Evolutionary conservation across 2,888 invertebrate species (phyloP).

Genomic region (Cataglyphis cursor): DNA sequence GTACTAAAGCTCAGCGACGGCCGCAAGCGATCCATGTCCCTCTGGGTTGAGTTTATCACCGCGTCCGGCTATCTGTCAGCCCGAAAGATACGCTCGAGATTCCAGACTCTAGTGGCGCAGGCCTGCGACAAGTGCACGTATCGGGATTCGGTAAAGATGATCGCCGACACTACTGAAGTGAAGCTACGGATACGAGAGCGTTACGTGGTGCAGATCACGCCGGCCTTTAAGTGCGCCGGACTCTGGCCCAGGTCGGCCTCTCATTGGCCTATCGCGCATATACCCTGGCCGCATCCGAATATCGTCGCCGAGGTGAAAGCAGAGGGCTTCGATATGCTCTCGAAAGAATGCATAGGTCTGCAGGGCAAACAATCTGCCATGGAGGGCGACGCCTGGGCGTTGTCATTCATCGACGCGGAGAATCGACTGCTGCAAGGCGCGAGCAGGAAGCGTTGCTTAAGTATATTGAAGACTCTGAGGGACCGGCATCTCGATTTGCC

Average conservation of each 20-base stretch:
- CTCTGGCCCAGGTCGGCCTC: constrained; percentile 98
- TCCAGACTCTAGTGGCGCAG: constrained; percentile 95
- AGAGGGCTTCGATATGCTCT: constrained; percentile 97
- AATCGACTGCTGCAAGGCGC: constrained; percentile 95
- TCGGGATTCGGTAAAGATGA: constrained; percentile 97
- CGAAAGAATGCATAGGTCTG: constrained; percentile 93
- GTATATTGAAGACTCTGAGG: constrained; percentile 95
- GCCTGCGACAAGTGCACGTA: constrained; percentile 98
- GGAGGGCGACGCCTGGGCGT: constrained; percentile 98
- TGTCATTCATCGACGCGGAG: constrained; percentile 96
- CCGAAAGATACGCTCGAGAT: constrained; percentile 96
- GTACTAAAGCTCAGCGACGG: constrained; percentile 98
- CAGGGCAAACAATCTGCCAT: constrained; percentile 95
- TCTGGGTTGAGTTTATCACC: constrained; percentile 99
- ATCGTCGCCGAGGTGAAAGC: constrained; percentile 97
- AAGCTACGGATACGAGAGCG: constrained; percentile 95
- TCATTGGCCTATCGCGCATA: constrained; percentile 96
- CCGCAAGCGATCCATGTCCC: constrained; percentile 97
- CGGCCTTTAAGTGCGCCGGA: constrained; percentile 97
- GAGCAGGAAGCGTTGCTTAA: constrained; percentile 94
- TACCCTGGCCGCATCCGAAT: constrained; percentile 97
- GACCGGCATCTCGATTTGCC: constrained; percentile 96
- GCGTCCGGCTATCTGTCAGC: constrained; percentile 98
- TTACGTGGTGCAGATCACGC: constrained; percentile 97
- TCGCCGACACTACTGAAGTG: constrained; percentile 97